phyloP scores from a whole-genome alignment of 30 jellyfish, hydroid and myxozoan genomes.

The Rhopilema esculentum region DNA sequence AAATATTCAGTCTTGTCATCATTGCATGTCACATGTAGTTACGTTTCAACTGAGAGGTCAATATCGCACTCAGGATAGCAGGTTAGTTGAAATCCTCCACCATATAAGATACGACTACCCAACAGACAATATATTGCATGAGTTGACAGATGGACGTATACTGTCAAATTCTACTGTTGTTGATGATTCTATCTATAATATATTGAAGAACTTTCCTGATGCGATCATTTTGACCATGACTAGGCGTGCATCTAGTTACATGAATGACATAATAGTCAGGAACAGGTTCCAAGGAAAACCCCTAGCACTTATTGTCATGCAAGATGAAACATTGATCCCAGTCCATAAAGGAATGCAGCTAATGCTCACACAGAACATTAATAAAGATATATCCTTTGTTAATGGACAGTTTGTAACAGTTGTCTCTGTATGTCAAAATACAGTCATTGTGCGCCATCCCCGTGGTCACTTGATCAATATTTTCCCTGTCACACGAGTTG shows the following conservation, averaged over 20 bases:
- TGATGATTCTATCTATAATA: neutral
- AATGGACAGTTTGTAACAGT: conserved; percentile 17
- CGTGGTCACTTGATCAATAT: neutral
- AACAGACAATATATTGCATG: neutral
- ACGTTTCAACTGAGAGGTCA: neutral
- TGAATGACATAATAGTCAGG: neutral
- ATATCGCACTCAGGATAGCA: neutral
- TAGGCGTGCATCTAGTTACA: neutral
- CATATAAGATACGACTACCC: neutral
- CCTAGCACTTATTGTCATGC: neutral
- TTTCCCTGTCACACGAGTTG: neutral
- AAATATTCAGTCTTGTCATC: neutral
- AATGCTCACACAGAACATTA: neutral
- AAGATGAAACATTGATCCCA: neutral
- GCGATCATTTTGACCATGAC: neutral
- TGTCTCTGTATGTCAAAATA: neutral
- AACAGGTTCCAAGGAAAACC: neutral
- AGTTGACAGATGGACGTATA: neutral
- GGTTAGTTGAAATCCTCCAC: neutral
- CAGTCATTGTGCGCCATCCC: neutral
- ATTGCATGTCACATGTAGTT: conserved; percentile 2
- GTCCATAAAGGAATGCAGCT: neutral
- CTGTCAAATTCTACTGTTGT: neutral
- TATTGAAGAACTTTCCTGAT: neutral
- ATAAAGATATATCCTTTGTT: conserved; percentile 12